Evolutionary conservation across 1,140 invertebrate species (phyloP).

Genomic region (Neomicropteryx cornuta): DNA sequence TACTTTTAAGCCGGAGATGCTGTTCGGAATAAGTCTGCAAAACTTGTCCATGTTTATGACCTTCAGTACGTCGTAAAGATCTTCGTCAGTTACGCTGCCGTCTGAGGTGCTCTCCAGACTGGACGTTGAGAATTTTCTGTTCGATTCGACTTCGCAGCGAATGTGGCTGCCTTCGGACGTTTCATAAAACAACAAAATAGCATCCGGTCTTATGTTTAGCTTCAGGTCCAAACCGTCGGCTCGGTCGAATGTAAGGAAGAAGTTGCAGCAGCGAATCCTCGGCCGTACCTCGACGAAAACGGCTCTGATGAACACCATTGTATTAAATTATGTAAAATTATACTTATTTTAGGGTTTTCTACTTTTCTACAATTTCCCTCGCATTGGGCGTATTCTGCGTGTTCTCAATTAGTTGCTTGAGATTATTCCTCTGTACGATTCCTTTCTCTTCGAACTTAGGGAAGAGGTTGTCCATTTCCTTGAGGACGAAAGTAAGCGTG

Average conservation of each 20-base stretch:
- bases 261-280: conserved; percentile 40
- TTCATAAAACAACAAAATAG: conserved; percentile 33
- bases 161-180: conserved; percentile 15
- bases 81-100: conserved; percentile 14
- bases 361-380: conserved; percentile 8
- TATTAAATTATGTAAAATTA: background rate
- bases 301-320: conserved; percentile 11
- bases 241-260: conserved; percentile 37
- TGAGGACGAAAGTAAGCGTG: conserved; percentile 60
- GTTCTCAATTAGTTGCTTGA: too few relatives aligned
- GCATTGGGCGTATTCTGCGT: conserved; percentile 13
- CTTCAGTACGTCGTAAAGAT: conserved; percentile 18
- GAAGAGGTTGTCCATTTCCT: conserved; percentile 49
- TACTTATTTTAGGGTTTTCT: conserved; percentile 1
- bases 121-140: conserved; percentile 13
- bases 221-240: conserved; percentile 31
- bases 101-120: conserved; percentile 14
- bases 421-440: conserved; percentile 25
- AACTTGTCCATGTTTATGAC: conserved; percentile 29
- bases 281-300: conserved; percentile 43
- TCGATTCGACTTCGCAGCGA: conserved; percentile 19
- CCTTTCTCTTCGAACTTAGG: conserved; percentile 34
- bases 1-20: conserved; percentile 34
- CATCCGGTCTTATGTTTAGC: conserved; percentile 35
- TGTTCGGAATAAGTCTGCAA: conserved; percentile 35